A percentile compares a stretch with the other conserved stretches of the same genome.
Evolutionary conservation across 2,888 invertebrate species (phyloP).

Genomic region (Patella ulyssiponensis): DNA sequence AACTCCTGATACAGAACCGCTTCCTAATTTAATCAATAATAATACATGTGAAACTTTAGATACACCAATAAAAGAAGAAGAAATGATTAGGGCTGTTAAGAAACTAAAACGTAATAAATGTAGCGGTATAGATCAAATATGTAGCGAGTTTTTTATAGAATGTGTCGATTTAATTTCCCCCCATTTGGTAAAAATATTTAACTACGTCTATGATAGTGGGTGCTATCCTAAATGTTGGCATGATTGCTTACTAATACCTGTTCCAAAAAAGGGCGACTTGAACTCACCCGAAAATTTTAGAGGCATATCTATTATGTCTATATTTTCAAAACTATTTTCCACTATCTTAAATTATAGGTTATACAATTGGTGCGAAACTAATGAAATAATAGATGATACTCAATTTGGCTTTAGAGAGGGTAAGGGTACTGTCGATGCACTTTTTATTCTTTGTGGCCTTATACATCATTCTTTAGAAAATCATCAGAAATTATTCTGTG

Average conservation of each 20-base stretch:
- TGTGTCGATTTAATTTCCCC: not conserved
- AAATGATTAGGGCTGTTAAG: not conserved
- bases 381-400: not conserved
- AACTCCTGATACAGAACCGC: not conserved
- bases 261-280: constrained; percentile 1
- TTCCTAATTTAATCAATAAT: not conserved
- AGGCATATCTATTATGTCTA: constrained; percentile 4
- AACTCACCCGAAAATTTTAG: not conserved
- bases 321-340: not conserved
- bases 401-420: no score
- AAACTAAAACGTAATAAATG: not conserved
- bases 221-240: not conserved
- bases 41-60: not conserved
- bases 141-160: constrained; percentile 4
- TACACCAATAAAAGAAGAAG: not conserved
- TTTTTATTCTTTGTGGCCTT: not conserved
- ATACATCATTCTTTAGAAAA: not conserved
- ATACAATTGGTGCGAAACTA: not conserved
- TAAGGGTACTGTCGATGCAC: constrained; percentile 2
- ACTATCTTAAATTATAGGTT: not conserved
- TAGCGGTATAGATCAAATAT: not conserved
- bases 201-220: not conserved
- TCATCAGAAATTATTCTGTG: not conserved
- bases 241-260: not conserved
- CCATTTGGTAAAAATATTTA: not conserved